These are phyloP conservation scores for Drosophila albomicans DNA, from an alignment of 1,140 invertebrate genomes.

Conservation along the genomic window DNA sequence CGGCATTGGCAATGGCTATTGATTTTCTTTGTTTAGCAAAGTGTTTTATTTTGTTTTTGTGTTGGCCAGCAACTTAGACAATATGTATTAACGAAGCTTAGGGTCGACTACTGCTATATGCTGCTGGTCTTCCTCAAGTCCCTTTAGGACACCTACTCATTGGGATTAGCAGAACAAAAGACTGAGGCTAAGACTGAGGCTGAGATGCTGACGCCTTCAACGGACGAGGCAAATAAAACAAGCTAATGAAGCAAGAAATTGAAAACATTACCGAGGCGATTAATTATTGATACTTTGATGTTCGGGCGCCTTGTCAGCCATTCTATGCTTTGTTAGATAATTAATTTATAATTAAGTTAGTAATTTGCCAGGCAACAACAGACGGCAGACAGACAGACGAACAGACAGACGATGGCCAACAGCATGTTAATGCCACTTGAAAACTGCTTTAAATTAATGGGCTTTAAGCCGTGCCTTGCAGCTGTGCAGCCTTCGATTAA, in stretches of 20 bases:
- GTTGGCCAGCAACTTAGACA: slow-evolving; percentile 40
- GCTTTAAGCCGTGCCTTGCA: slow-evolving; percentile 56
- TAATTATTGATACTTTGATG: slow-evolving; percentile 83
- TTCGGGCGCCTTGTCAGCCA: slow-evolving; percentile 27
- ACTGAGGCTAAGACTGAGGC: slow-evolving; percentile 7
- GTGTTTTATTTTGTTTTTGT: background rate
- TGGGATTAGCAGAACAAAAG: slow-evolving; percentile 58
- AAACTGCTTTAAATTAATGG: slow-evolving; percentile 30
- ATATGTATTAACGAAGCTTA: slow-evolving; percentile 71
- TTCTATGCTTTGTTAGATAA: slow-evolving; percentile 57
- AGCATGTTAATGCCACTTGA: slow-evolving; percentile 24
- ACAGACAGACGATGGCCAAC: slow-evolving; percentile 7
- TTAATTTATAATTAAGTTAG: slow-evolving; percentile 84
- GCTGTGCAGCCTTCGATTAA: slow-evolving; percentile 63
- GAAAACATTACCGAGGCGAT: slow-evolving; percentile 81
- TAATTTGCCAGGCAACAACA: slow-evolving; percentile 50
- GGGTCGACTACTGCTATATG: background rate
- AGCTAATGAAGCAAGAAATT: slow-evolving; percentile 81
- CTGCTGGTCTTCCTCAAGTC: background rate
- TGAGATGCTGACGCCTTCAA: slow-evolving; percentile 44
- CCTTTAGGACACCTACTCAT: slow-evolving; percentile 22
- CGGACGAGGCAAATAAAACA: slow-evolving; percentile 60
- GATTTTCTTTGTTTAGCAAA: slow-evolving; percentile 38
- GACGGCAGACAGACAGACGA: background rate
- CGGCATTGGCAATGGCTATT: slow-evolving; percentile 22